Evolutionary conservation across 2,888 invertebrate genomes (phyloP), one percentile per base, ranked within the genome.

Genomic region (Escarpia spicata): DNA sequence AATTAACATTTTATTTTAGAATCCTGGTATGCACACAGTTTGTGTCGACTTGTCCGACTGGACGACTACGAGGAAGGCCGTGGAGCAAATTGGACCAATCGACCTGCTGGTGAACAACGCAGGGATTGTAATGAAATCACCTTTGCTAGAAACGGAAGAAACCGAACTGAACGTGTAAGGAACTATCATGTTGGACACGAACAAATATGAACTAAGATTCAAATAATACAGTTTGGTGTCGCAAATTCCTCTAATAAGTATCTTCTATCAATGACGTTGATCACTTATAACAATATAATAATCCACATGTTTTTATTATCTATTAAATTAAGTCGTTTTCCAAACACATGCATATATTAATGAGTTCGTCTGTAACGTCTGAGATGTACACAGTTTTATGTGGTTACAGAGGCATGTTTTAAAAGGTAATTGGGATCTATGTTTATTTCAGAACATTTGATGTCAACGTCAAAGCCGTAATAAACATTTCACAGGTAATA

Each of bases 71-170:
- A 97, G 97, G 93, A 96, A 97, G 93, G 97, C 97, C 0, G 95
- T 98, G 0, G 97, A 97, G 94, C 97, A 97, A 89, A 97, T 98
- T 44, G 97, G 97, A 0, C 97, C 97, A 93, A 97, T 98, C 94
- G 98, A 99, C 96, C 97, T 98, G 9, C 96, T 99, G 45, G 98
- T 99, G 0, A 99, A 99, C 95, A 99, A 99, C 97, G 99, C 99
- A 2, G 99, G 98, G 0, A 96, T 98, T 44, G 98, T 98, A 3
- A 96, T 97, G 90, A 97, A 98, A 58, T 97, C 97, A 94, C 97
- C 98, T 0, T 98, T 99, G 95, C 96, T 98, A 0, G 97, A 98
- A 75, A 75, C 75, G 15, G 75, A 75, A 75, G 75, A 75, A 75
- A 26, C 75, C 4, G 3, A 75, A 26, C 3, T 75, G 75, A n/a